Conservation (phyloP, 1,140 invertebrate genomes). For the Lerema accius region DNA sequence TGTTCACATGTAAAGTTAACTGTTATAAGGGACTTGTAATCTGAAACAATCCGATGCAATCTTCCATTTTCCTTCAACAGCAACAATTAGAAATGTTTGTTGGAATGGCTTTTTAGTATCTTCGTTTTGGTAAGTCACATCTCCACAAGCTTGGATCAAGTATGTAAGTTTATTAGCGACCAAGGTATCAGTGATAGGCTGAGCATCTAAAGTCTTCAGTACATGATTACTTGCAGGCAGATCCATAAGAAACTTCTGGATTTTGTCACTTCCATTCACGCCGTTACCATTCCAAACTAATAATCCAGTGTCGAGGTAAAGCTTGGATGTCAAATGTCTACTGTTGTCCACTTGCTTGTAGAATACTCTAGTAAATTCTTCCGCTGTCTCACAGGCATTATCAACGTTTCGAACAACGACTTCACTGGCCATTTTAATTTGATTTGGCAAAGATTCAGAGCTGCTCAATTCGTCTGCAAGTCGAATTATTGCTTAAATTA, state of each 20-base stretch:
- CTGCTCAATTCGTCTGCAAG: not conserved
- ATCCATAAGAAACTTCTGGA: conserved; percentile 90
- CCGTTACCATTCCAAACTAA: conserved; percentile 95
- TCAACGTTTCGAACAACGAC: conserved; percentile 85
- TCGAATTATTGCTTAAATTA: too few relatives aligned
- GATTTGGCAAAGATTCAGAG: not conserved
- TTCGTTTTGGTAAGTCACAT: conserved; percentile 85
- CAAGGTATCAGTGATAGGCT: conserved; percentile 88
- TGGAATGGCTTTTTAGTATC: conserved; percentile 86
- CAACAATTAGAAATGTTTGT: conserved; percentile 92
- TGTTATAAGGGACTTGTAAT: conserved; percentile 83
- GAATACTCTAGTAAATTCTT: conserved; percentile 92
- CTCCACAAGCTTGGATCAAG: conserved; percentile 89
- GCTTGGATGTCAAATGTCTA: conserved; percentile 89
- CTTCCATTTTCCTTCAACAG: conserved; percentile 93
- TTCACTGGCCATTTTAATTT: conserved; percentile 55
- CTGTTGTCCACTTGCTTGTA: conserved; percentile 92
- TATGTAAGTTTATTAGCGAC: conserved; percentile 88
- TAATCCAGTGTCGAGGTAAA: conserved; percentile 91
- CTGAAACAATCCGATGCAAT: conserved; percentile 93
- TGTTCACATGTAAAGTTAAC: too few relatives aligned
- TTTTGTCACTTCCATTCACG: conserved; percentile 87
- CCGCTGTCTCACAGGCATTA: conserved; percentile 88
- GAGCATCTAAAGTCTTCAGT: conserved; percentile 89
- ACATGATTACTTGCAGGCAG: conserved; percentile 88